These are phyloP conservation scores for Aleiodes testaceus DNA, from an alignment of 2,888 invertebrate species.

Conservation along the genomic window DNA sequence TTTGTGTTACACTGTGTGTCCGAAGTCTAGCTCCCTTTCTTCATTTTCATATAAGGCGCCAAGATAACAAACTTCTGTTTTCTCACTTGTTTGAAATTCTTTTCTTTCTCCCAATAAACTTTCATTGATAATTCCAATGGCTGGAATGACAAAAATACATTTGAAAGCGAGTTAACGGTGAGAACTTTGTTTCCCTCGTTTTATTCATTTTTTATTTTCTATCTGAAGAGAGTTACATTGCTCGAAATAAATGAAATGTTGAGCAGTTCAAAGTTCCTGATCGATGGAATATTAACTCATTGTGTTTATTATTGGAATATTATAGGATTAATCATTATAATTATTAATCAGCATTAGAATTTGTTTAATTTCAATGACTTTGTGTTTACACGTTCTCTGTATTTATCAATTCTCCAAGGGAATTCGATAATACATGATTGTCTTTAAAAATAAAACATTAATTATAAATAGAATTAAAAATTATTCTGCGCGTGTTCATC, in stretches of 20 bases:
- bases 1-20: slow-evolving; percentile 26
- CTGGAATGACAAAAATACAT: slow-evolving; percentile 22
- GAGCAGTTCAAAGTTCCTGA: slow-evolving; percentile 14
- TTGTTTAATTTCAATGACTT: background rate
- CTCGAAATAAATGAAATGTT: background rate
- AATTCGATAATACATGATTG: background rate
- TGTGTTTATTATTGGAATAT: slow-evolving; percentile 15
- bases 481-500: background rate
- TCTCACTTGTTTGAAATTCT: background rate
- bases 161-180: background rate
- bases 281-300: slow-evolving; percentile 1
- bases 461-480: slow-evolving; percentile 5
- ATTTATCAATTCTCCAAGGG: slow-evolving; percentile 8
- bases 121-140: slow-evolving; percentile 29
- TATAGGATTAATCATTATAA: background rate
- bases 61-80: slow-evolving; percentile 35
- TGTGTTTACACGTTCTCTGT: slow-evolving; percentile 1
- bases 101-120: slow-evolving; percentile 10
- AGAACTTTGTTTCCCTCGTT: slow-evolving; percentile 11
- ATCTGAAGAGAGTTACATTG: slow-evolving; percentile 4
- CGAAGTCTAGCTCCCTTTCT: slow-evolving; percentile 43
- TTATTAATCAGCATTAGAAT: slow-evolving; percentile 32
- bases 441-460: background rate
- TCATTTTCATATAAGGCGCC: slow-evolving; percentile 34
- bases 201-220: background rate